These are phyloP conservation scores for Meda fulgida DNA, from an alignment of 2,797 vertebrate species.

Conservation along the genomic window DNA sequence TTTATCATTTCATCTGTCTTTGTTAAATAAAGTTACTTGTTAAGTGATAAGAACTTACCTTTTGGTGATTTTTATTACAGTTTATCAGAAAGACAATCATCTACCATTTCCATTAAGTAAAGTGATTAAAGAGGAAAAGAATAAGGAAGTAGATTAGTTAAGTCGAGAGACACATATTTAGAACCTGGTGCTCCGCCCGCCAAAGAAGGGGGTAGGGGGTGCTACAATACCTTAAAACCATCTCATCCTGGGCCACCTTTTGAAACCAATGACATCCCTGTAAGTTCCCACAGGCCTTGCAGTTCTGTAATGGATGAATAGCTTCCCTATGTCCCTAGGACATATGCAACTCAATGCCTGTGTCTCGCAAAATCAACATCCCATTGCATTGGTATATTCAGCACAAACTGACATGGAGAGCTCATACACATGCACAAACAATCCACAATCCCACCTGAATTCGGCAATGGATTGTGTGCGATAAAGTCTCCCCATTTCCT, in stretches of 20 bases:
- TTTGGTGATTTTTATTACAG: too few species aligned
- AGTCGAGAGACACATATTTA: too few species aligned
- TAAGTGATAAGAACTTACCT: too few species aligned
- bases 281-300: not conserved
- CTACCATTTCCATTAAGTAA: too few species aligned
- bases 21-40: too few species aligned
- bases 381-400: not conserved
- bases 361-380: conserved; percentile 2
- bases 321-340: not conserved
- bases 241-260: not conserved
- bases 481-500: conserved; percentile 46
- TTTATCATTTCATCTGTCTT: too few species aligned
- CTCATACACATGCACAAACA: conserved; percentile 16
- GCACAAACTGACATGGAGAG: not conserved
- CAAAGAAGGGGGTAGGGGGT: too few species aligned
- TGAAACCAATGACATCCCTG: not conserved
- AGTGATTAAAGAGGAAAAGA: too few species aligned
- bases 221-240: too few species aligned
- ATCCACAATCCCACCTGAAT: conserved; percentile 26
- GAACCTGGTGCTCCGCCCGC: too few species aligned
- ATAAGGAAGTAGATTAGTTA: too few species aligned
- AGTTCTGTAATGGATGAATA: conserved; percentile 12
- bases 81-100: too few species aligned
- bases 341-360: conserved; percentile 2
- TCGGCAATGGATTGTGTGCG: conserved; percentile 1